Evolutionary conservation across 2,113 vertebrate genomes (phyloP).

Genomic region (Peromyscus polionotus): DNA sequence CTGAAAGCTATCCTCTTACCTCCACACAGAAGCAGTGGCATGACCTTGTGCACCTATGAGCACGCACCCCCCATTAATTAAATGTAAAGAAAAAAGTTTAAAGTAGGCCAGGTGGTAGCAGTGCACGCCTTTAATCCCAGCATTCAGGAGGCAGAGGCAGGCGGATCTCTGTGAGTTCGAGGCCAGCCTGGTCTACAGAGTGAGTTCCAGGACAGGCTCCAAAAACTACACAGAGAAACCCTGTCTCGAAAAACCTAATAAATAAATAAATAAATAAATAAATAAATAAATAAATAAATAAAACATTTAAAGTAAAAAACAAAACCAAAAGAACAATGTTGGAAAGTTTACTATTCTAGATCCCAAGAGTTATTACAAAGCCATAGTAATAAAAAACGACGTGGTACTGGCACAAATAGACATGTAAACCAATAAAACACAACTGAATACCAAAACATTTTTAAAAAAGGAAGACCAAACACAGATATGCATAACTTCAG

Average conservation of each 20-base stretch:
- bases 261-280: too few relatives aligned
- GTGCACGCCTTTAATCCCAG: too few relatives aligned
- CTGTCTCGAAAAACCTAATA: too few relatives aligned
- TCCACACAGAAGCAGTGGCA: background rate
- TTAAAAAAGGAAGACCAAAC: background rate
- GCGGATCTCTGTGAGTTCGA: too few relatives aligned
- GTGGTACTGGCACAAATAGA: background rate
- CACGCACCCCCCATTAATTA: background rate
- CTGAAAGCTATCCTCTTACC: background rate
- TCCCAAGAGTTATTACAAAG: background rate
- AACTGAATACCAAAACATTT: background rate
- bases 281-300: too few relatives aligned
- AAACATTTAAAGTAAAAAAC: background rate
- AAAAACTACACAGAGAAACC: too few relatives aligned
- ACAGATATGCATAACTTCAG: background rate
- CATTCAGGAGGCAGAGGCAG: too few relatives aligned
- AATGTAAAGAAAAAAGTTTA: background rate
- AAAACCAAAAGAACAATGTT: background rate
- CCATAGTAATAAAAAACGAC: background rate
- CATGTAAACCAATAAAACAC: background rate
- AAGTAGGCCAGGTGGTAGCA: background rate
- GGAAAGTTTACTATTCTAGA: background rate
- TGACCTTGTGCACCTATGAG: background rate
- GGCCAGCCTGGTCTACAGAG: too few relatives aligned
- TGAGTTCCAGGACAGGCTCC: too few relatives aligned